Evolutionary conservation across 1,140 invertebrate species (phyloP).

Genomic region (Neodiprion pinetum): DNA sequence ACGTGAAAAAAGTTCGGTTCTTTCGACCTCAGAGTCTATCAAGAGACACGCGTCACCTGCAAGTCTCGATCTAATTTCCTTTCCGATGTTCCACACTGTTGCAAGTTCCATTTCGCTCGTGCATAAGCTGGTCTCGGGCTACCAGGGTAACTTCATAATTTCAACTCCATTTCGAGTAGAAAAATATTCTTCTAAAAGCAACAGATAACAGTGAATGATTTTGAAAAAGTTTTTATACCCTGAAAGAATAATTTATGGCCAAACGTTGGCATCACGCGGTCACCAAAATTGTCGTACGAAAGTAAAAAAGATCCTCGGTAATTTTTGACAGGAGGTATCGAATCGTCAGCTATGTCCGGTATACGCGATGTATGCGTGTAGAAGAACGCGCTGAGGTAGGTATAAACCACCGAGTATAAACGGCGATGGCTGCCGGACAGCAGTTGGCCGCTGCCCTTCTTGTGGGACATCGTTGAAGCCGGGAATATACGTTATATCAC

Average conservation of each 20-base stretch:
- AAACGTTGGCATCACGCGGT: too few species aligned
- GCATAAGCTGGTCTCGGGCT: constrained; percentile 1
- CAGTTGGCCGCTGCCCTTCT: constrained; percentile 16
- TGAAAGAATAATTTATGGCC: too few species aligned
- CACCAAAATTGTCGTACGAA: not conserved
- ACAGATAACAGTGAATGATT: constrained; percentile 18
- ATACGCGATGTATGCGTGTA: not conserved
- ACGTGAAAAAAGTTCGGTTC: too few species aligned
- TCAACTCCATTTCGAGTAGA: not conserved
- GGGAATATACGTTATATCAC: constrained; percentile 7
- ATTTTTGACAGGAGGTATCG: too few species aligned
- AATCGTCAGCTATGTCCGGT: not conserved
- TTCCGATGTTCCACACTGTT: not conserved
- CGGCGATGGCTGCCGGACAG: constrained; percentile 4
- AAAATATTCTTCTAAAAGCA: constrained; percentile 12
- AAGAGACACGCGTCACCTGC: not conserved
- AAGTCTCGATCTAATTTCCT: constrained; percentile 12
- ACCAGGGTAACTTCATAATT: not conserved
- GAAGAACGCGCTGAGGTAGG: not conserved
- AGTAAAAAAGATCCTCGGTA: not conserved
- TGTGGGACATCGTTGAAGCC: not conserved
- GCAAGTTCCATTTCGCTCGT: not conserved
- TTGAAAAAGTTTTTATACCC: not conserved
- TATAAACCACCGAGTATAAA: not conserved
- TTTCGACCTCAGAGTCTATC: not conserved